Evolutionary conservation across 1,140 invertebrate genomes (phyloP).

Genomic region (Zophobas atratus): DNA sequence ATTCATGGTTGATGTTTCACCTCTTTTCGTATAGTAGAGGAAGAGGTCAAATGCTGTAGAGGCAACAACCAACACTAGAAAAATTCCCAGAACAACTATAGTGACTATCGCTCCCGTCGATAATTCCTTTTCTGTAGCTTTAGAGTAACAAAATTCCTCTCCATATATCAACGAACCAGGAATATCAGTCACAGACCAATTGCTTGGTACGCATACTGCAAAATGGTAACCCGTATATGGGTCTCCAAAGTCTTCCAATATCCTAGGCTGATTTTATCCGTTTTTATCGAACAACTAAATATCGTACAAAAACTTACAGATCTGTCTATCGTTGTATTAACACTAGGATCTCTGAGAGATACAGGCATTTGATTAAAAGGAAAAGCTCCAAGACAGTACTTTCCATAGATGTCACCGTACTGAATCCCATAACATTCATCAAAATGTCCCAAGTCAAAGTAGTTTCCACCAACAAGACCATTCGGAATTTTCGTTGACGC

Average conservation of each 20-base stretch:
- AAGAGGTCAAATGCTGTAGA: background rate
- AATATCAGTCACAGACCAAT: slow-evolving; percentile 8
- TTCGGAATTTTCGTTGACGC: slow-evolving; percentile 64
- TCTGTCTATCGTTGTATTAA: too few relatives aligned
- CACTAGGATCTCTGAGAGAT: too few relatives aligned
- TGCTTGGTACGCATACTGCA: slow-evolving; percentile 25
- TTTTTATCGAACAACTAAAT: too few relatives aligned
- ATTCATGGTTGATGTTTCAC: background rate
- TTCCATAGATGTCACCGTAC: slow-evolving; percentile 36
- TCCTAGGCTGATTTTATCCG: background rate
- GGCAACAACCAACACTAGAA: slow-evolving; percentile 5
- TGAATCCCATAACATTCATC: slow-evolving; percentile 62
- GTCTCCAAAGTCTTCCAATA: background rate
- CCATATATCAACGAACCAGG: background rate
- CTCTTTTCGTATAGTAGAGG: background rate
- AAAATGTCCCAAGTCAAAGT: slow-evolving; percentile 62
- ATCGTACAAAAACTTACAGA: too few relatives aligned
- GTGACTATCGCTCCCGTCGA: slow-evolving; percentile 41
- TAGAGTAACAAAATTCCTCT: slow-evolving; percentile 43
- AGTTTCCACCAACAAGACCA: slow-evolving; percentile 64
- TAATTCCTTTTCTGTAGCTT: slow-evolving; percentile 7
- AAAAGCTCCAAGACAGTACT: slow-evolving; percentile 46
- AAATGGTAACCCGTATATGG: slow-evolving; percentile 12
- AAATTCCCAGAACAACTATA: slow-evolving; percentile 32
- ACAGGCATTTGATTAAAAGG: background rate